Evolutionary conservation across 2,797 vertebrate genomes (phyloP).

Genomic region (Trachurus trachurus): DNA sequence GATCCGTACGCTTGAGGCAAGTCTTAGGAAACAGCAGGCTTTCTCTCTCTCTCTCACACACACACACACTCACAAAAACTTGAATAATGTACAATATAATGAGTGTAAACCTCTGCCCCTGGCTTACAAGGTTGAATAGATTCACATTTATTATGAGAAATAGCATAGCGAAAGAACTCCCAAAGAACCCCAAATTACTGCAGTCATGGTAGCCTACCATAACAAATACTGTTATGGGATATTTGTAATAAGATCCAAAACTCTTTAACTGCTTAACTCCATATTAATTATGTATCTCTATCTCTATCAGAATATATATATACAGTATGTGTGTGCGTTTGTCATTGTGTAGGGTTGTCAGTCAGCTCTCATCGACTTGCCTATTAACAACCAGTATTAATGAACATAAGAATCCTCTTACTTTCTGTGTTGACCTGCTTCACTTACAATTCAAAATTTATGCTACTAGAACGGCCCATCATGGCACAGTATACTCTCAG

Average conservation of each 20-base stretch:
- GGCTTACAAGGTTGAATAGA: conserved; percentile 55
- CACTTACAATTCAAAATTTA: conserved; percentile 54
- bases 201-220: conserved; percentile 13
- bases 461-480: conserved; percentile 41
- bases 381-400: conserved; percentile 69
- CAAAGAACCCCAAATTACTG: conserved; percentile 34
- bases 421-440: conserved; percentile 62
- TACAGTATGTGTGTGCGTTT: neutral
- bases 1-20: conserved; percentile 55
- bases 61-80: conserved; percentile 25
- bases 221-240: conserved; percentile 24
- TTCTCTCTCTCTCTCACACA: neutral
- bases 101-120: conserved; percentile 45
- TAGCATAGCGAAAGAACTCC: neutral
- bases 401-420: conserved; percentile 62
- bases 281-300: neutral
- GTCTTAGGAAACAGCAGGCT: conserved; percentile 39
- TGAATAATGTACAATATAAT: conserved; percentile 56
- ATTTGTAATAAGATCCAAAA: conserved; percentile 21
- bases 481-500: conserved; percentile 38
- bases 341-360: neutral
- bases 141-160: conserved; percentile 48
- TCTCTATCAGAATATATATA: neutral
- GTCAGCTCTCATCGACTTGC: conserved; percentile 56
- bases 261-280: conserved; percentile 6